Percentiles rank a stretch among this genome's conserved stretches.
Conservation (phyloP, 2,797 vertebrate species). For the Stomatorhinus walkeri region DNA sequence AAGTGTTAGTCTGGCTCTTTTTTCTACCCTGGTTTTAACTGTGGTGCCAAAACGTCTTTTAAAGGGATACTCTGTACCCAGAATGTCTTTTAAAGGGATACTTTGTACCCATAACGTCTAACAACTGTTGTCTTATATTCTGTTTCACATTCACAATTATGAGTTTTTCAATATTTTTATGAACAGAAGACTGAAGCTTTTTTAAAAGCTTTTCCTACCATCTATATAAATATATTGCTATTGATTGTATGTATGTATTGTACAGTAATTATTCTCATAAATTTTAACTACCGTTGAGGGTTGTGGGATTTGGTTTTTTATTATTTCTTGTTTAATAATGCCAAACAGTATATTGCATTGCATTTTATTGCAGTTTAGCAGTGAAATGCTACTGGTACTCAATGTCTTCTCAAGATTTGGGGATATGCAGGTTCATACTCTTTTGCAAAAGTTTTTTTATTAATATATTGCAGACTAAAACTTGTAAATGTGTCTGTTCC, state of each 20-base stretch:
- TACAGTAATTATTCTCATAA: slow-evolving; percentile 52
- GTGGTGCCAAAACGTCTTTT: neutral
- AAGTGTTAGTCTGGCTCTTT: neutral
- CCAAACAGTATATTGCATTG: slow-evolving; percentile 31
- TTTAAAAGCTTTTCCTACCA: slow-evolving; percentile 6
- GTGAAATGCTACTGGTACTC: slow-evolving; percentile 22
- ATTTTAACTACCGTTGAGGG: slow-evolving; percentile 16
- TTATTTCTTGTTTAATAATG: slow-evolving; percentile 30
- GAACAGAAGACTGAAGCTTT: neutral
- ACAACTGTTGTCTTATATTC: neutral
- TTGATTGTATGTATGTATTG: slow-evolving; percentile 17
- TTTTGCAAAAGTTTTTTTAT: slow-evolving; percentile 59
- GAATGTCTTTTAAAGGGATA: neutral
- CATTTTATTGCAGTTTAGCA: slow-evolving; percentile 50
- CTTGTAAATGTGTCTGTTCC: slow-evolving; percentile 65
- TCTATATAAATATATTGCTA: neutral
- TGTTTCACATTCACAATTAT: neutral
- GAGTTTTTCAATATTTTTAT: neutral
- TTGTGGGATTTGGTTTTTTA: neutral
- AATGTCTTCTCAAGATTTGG: slow-evolving; percentile 32
- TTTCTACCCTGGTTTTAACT: neutral
- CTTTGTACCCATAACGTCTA: neutral
- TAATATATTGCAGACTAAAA: slow-evolving; percentile 62
- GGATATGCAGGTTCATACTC: slow-evolving; percentile 55
- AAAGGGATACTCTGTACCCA: neutral